Conservation (phyloP, 2,888 invertebrate genomes). For the Tupiocoris notatus region DNA sequence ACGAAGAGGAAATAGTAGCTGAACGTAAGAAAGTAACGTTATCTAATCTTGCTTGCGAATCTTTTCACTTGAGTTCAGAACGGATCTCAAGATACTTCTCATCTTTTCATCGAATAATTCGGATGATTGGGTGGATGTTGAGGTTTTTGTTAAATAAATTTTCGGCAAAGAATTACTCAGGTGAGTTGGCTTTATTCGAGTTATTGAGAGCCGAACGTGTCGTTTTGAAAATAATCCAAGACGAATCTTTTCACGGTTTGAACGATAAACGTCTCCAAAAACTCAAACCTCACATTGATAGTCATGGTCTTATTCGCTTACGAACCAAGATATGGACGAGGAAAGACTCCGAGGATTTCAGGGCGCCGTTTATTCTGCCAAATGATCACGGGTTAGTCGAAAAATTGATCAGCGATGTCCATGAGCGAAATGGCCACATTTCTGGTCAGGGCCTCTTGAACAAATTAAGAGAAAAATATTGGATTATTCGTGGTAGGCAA, state of each 20-base stretch:
- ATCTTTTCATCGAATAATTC: background rate
- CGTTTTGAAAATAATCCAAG: background rate
- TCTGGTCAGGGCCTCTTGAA: slow-evolving; percentile 22
- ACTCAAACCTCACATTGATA: background rate
- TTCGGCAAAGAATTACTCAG: background rate
- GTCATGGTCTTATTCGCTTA: slow-evolving; percentile 6
- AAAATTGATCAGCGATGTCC: slow-evolving; percentile 23
- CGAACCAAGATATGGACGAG: slow-evolving; percentile 21
- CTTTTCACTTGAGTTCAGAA: background rate
- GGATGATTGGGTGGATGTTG: background rate
- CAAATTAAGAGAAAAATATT: slow-evolving; percentile 39
- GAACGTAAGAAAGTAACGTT: background rate
- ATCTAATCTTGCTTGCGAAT: background rate
- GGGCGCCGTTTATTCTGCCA: slow-evolving; percentile 30
- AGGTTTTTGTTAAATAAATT: background rate
- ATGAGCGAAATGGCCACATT: slow-evolving; percentile 16
- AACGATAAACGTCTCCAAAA: background rate
- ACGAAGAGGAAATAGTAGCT: background rate
- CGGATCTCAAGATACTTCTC: background rate
- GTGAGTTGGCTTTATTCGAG: background rate
- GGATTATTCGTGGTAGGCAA: slow-evolving; percentile 40
- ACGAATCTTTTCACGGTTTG: background rate
- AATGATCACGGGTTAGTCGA: slow-evolving; percentile 24
- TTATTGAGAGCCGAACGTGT: background rate
- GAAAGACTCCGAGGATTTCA: slow-evolving; percentile 35